Percentiles rank a stretch among this genome's conserved stretches.
Evolutionary conservation across 2,113 vertebrate species (phyloP).

Genomic region (Arothron firmamentum): DNA sequence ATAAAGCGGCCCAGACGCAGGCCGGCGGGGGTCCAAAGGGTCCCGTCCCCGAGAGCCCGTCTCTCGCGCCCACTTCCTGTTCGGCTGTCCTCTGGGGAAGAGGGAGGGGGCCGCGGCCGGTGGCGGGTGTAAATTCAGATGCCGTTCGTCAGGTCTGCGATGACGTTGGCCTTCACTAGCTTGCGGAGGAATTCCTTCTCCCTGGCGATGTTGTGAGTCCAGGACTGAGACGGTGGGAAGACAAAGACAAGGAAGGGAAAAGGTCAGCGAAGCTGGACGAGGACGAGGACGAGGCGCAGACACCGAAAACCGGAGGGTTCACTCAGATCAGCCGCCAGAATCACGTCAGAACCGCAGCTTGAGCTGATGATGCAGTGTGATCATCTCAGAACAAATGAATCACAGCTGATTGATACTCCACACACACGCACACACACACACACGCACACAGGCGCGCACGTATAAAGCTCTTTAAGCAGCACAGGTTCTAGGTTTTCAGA

Average conservation of each 20-base stretch:
- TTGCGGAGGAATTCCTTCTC: constrained; percentile 97
- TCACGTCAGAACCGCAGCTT: no score
- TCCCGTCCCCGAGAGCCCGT: constrained; percentile 13
- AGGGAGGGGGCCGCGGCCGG: constrained; percentile 23
- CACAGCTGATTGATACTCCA: no score
- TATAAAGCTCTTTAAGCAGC: no score
- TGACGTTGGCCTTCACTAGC: constrained; percentile 90
- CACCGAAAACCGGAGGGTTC: no score
- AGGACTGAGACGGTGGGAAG: constrained; percentile 79
- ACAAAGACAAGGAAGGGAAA: no score
- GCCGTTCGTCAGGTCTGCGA: constrained; percentile 92
- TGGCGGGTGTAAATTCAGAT: constrained; percentile 77
- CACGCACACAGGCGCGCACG: no score
- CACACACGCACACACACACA: no score
- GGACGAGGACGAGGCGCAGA: background rate
- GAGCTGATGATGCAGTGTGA: no score
- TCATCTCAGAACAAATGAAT: no score
- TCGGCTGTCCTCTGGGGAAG: constrained; percentile 42
- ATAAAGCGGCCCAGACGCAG: constrained; percentile 37
- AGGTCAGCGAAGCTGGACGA: background rate
- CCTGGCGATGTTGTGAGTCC: constrained; percentile 96
- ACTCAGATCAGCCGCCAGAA: no score
- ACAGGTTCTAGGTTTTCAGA: no score
- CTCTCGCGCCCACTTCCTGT: constrained; percentile 42
- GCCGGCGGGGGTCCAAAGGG: constrained; percentile 23